phyloP scores from a whole-genome alignment of 2,888 invertebrate species.

The Deroplatys truncata region DNA sequence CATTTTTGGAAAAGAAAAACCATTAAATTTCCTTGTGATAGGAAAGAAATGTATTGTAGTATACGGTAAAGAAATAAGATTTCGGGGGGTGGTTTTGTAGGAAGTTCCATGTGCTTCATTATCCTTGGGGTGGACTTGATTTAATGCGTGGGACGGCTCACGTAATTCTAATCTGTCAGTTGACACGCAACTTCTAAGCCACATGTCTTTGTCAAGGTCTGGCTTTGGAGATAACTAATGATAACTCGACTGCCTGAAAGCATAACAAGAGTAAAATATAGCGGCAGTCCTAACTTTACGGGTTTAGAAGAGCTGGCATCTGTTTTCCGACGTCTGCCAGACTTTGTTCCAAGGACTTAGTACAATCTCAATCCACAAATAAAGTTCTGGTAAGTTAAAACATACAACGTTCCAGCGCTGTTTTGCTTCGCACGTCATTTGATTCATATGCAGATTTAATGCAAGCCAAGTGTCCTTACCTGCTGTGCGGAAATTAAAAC shows the following conservation, averaged over 20 bases:
- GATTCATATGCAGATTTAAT: background rate
- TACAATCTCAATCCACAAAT: background rate
- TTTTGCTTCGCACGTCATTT: background rate
- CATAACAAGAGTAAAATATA: background rate
- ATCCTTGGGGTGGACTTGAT: background rate
- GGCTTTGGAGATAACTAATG: background rate
- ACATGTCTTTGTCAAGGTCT: background rate
- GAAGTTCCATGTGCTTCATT: background rate
- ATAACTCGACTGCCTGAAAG: background rate
- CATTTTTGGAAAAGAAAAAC: no score
- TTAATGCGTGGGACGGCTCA: background rate
- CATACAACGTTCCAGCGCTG: background rate
- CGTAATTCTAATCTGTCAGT: background rate
- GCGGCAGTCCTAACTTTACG: background rate
- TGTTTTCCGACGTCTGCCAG: background rate
- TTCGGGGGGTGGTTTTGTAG: background rate
- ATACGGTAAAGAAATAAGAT: background rate
- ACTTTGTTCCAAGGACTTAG: background rate
- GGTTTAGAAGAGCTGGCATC: background rate
- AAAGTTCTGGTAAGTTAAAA: background rate
- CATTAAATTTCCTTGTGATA: no score
- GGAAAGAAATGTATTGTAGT: no score
- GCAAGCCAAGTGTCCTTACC: background rate
- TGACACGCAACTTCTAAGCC: background rate
- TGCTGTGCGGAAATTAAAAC: no score